Evolutionary conservation across 2,888 invertebrate genomes (phyloP).

Genomic region (Lomographa bimaculata): DNA sequence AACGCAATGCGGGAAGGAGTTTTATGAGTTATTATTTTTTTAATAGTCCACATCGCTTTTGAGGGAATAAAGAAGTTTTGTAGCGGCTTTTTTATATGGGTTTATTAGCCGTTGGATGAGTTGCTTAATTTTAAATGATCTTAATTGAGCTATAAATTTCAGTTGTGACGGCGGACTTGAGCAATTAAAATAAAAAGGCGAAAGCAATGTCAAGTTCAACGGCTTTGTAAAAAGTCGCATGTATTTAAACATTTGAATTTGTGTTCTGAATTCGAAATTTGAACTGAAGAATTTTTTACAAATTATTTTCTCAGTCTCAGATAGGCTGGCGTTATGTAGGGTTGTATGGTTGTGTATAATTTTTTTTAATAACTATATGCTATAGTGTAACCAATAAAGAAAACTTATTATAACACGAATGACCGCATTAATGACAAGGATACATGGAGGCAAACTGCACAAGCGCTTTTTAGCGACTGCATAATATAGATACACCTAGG

Average conservation of each 20-base stretch:
- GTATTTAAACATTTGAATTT: conserved; percentile 3
- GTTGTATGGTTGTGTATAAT: too few relatives aligned
- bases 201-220: conserved; percentile 24
- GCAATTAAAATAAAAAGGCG: conserved; percentile 30
- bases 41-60: conserved; percentile 30
- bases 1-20: conserved; percentile 37
- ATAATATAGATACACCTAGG: too few relatives aligned
- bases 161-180: conserved; percentile 31
- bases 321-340: too few relatives aligned
- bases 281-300: too few relatives aligned
- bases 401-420: too few relatives aligned
- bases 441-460: too few relatives aligned
- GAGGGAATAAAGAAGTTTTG: conserved; percentile 32
- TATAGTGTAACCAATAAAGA: too few relatives aligned
- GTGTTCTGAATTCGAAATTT: too few relatives aligned
- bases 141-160: conserved; percentile 43
- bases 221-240: conserved; percentile 11
- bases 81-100: conserved; percentile 28
- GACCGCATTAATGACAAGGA: too few relatives aligned
- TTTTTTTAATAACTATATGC: too few relatives aligned
- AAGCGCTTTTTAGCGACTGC: too few relatives aligned
- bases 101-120: conserved; percentile 35
- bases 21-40: conserved; percentile 28
- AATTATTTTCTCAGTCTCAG: too few relatives aligned
- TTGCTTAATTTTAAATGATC: conserved; percentile 38